These are phyloP conservation scores for Mythimna vitellina DNA, from an alignment of 2,888 invertebrate species.

Conservation along the genomic window DNA sequence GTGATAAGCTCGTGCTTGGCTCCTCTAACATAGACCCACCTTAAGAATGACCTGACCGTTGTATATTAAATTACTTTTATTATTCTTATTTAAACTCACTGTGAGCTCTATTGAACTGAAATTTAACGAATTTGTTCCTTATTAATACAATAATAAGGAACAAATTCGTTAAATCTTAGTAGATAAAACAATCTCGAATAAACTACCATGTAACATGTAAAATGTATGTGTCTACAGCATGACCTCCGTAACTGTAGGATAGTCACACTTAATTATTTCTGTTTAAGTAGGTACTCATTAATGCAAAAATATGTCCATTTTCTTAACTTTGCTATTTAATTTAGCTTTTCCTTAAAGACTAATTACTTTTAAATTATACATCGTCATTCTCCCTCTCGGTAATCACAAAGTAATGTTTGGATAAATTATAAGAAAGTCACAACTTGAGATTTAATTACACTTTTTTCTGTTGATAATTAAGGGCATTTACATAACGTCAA, in stretches of 20 bases:
- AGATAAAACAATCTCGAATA: not conserved
- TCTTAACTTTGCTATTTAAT: slow-evolving; percentile 17
- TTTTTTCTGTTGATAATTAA: slow-evolving; percentile 13
- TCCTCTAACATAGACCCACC: too few relatives aligned
- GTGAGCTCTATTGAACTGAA: too few relatives aligned
- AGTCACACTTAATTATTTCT: not conserved
- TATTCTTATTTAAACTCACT: too few relatives aligned
- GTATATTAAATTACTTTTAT: too few relatives aligned
- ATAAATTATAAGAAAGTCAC: slow-evolving; percentile 19
- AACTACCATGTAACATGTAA: not conserved
- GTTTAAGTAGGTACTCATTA: slow-evolving; percentile 15
- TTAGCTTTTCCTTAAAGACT: slow-evolving; percentile 34
- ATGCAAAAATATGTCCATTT: slow-evolving; percentile 1
- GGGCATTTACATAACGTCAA: slow-evolving; percentile 10
- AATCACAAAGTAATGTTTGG: slow-evolving; percentile 40
- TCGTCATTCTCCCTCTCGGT: slow-evolving; percentile 29
- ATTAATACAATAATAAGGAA: too few relatives aligned
- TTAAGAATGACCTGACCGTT: too few relatives aligned
- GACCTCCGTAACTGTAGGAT: not conserved
- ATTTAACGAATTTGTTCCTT: too few relatives aligned
- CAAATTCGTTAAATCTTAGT: too few relatives aligned
- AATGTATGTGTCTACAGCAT: too few relatives aligned
- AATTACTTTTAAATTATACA: slow-evolving; percentile 54
- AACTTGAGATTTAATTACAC: slow-evolving; percentile 30
- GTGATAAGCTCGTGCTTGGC: too few relatives aligned